A percentile compares a stretch with the other conserved stretches of the same genome.
Evolutionary conservation across 2,888 invertebrate genomes (phyloP).

Genomic region (Pterostichus niger): DNA sequence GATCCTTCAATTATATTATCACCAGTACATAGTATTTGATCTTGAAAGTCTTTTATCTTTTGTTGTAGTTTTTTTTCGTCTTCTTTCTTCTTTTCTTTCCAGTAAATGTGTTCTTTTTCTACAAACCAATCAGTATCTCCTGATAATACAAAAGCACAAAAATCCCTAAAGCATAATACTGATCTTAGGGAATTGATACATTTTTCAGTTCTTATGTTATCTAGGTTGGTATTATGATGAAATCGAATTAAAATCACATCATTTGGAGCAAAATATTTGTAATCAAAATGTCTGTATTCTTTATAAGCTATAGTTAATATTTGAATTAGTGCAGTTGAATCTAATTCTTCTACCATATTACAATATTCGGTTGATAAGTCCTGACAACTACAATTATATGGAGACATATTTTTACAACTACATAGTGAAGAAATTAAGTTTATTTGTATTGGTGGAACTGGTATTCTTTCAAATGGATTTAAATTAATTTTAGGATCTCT

Average conservation of each 20-base stretch:
- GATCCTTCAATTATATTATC: constrained; percentile 38
- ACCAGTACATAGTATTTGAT: background rate
- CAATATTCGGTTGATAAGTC: background rate
- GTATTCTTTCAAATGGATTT: constrained; percentile 8
- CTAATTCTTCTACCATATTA: constrained; percentile 22
- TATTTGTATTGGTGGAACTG: background rate
- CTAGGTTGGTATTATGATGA: constrained; percentile 37
- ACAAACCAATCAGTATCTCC: constrained; percentile 37
- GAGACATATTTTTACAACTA: background rate
- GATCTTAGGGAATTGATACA: constrained; percentile 21
- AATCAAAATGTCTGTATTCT: constrained; percentile 50
- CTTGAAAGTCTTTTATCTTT: background rate
- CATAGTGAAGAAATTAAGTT: background rate
- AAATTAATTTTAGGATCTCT: background rate
- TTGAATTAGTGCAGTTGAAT: constrained; percentile 25
- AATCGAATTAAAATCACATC: constrained; percentile 47
- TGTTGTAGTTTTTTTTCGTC: constrained; percentile 2
- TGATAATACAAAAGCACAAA: constrained; percentile 48
- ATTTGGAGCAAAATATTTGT: constrained; percentile 57
- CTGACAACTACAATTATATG: constrained; percentile 1
- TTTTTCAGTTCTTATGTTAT: background rate
- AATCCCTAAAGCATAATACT: constrained; percentile 48
- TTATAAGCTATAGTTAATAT: constrained; percentile 18
- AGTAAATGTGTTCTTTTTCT: constrained; percentile 24
- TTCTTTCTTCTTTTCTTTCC: constrained; percentile 28